Base-by-base conservation (phyloP, 2,888 invertebrate species). In the Melanophora roralis region DNA sequence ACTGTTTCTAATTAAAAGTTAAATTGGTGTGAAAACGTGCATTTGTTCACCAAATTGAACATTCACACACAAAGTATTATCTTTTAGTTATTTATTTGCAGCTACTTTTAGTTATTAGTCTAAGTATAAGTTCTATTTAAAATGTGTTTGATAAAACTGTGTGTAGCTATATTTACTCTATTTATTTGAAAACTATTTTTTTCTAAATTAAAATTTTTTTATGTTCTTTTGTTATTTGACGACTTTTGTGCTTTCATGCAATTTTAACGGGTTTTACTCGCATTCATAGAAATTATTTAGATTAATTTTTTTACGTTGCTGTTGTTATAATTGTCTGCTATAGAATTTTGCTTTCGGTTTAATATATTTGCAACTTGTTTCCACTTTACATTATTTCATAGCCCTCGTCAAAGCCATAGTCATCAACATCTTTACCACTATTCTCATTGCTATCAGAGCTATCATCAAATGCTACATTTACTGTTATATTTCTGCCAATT, bases 1-100 rank as follows among this genome's bases (percentile, higher is more conserved):
- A 67, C 74, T 79, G 69, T 79, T 65, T 74, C 78, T 79, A 79
- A 79, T 79, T 79, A 79, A 79, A 79, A 79, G 78, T 79, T 79
- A 79, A 79, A 79, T 79, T 79, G 74, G 74, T 79, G 78, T 79
- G 78, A 79, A 79, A 74, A 74, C 53, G 69, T 79, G 68, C 78
- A 79, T 59, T 79, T 79, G 78, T 69, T 69, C 53, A 8, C 49
- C 36, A 69, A 59, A 64, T n/a, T n/a, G n/a, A n/a, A n/a, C n/a
- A n/a, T n/a, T n/a, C n/a, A n/a, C n/a, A n/a, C n/a, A n/a, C n/a
- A n/a, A n/a, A n/a, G n/a, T n/a, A n/a, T n/a, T n/a, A n/a, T n/a
- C n/a, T n/a, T n/a, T n/a, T n/a, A n/a, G n/a, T n/a, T n/a, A 38
- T 19, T 59, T 71, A 19, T 36, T 3, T 21, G 60, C 36, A 68